phyloP scores from a whole-genome alignment of 2,888 invertebrate species.

The Rotaria sp. region DNA sequence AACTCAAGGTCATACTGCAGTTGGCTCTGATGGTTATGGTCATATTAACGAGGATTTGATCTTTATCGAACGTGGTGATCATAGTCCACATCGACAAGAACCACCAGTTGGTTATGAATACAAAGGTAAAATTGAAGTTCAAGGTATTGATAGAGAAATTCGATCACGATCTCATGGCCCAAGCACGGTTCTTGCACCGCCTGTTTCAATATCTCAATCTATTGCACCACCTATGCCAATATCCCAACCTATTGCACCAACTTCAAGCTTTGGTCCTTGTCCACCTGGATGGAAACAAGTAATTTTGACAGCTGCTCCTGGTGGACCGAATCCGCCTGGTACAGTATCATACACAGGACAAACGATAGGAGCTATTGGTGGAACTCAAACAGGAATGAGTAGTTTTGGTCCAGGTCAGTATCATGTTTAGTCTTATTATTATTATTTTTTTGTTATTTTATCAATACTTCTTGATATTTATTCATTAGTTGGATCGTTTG shows the following conservation, averaged over 20 bases:
- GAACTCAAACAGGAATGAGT: not conserved
- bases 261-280: not conserved
- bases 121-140: conserved; percentile 18
- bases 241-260: not conserved
- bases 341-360: not conserved
- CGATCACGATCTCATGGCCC: not conserved
- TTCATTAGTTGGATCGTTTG: not conserved
- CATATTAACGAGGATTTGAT: conserved; percentile 5
- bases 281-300: conserved; percentile 27
- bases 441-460: not conserved
- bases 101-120: not conserved
- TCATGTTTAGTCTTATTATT: not conserved
- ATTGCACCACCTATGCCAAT: not conserved
- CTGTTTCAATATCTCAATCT: not conserved
- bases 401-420: not conserved
- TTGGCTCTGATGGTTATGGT: not conserved
- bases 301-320: not conserved
- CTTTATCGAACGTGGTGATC: conserved; percentile 12
- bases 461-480: not conserved
- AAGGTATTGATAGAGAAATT: not conserved
- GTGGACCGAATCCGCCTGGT: not conserved
- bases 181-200: not conserved
- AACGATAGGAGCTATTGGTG: not conserved
- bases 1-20: not conserved
- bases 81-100: conserved; percentile 5